These are phyloP conservation scores for Silurus glanis DNA, from an alignment of 2,113 vertebrate genomes.

Conservation along the genomic window DNA sequence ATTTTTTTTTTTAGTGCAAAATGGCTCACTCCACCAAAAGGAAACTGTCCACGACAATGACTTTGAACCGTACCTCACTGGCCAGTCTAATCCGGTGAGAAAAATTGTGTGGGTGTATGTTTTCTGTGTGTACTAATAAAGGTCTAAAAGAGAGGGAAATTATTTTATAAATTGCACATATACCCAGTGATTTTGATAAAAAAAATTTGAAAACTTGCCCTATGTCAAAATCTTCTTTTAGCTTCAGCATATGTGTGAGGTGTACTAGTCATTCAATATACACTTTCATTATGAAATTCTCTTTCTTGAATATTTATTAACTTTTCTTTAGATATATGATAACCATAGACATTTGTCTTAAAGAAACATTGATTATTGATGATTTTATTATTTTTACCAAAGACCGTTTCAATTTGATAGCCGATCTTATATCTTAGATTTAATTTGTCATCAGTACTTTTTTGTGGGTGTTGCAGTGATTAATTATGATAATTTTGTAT, in stretches of 20 bases:
- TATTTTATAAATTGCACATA: not conserved
- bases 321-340: not conserved
- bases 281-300: not conserved
- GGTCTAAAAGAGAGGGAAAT: not conserved
- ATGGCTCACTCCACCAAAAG: conserved; percentile 96
- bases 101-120: not conserved
- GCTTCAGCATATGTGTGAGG: not conserved
- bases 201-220: not conserved
- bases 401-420: not conserved
- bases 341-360: not conserved
- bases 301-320: not conserved
- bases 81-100: conserved; percentile 93
- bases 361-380: not conserved
- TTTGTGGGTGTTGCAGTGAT: not conserved
- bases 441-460: not conserved
- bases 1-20: conserved; percentile 82
- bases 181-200: not conserved
- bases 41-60: conserved; percentile 92
- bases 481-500: not conserved
- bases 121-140: not conserved
- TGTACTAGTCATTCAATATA: not conserved
- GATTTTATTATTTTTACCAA: not conserved
- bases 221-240: not conserved
- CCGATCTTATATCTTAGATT: not conserved
- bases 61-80: conserved; percentile 95